Percentiles rank a stretch among this genome's conserved stretches.
Conservation (phyloP, 2,797 vertebrate genomes). For the Poeciliopsis infans region DNA sequence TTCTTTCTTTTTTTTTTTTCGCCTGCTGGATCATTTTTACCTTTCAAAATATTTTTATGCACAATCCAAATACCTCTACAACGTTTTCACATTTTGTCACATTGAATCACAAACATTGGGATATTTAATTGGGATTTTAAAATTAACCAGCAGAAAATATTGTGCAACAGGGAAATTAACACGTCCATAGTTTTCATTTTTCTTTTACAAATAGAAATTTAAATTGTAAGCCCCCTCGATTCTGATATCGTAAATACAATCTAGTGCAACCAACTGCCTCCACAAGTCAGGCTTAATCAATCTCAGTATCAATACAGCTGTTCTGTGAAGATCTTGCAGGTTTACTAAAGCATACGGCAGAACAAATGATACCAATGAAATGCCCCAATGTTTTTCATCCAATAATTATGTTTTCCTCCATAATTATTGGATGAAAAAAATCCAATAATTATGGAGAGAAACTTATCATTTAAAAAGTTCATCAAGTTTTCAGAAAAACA, state of each 20-base stretch:
- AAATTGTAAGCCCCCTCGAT: background rate
- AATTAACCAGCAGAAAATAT: background rate
- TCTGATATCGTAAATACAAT: background rate
- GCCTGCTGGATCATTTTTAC: background rate
- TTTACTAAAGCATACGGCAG: too few relatives aligned
- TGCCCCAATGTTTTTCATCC: too few relatives aligned
- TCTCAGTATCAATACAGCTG: too few relatives aligned
- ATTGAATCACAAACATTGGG: background rate
- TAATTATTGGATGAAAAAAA: too few relatives aligned
- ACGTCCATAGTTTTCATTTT: background rate
- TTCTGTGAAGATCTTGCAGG: too few relatives aligned
- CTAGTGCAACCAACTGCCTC: too few relatives aligned
- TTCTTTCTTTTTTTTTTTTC: constrained; percentile 17
- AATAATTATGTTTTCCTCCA: too few relatives aligned
- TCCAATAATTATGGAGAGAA: too few relatives aligned
- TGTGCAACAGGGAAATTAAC: background rate
- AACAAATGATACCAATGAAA: too few relatives aligned
- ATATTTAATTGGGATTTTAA: background rate
- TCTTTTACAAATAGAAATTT: background rate
- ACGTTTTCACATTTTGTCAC: background rate
- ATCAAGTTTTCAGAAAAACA: too few relatives aligned
- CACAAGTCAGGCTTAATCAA: too few relatives aligned
- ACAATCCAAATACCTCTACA: background rate
- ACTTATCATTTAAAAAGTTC: too few relatives aligned
- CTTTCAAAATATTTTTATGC: background rate